Conservation (phyloP, 2,888 invertebrate species). For the Pycnomerus fuliginosus region DNA sequence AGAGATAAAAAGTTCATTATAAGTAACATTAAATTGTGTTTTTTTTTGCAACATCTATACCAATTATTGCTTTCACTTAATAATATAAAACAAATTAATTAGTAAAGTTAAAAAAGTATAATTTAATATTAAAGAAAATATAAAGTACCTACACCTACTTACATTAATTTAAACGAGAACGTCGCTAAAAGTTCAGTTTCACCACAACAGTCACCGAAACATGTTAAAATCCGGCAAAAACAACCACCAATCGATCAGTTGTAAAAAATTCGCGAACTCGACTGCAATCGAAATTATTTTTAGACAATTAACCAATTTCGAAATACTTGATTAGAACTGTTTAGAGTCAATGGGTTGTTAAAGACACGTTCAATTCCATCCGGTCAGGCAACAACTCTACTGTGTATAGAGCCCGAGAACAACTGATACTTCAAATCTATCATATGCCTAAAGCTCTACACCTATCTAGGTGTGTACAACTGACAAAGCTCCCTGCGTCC, state of each 20-base stretch:
- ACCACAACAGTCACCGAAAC: no score
- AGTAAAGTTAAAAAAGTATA: no score
- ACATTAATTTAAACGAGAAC: no score
- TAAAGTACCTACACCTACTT: no score
- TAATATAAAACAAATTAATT: no score
- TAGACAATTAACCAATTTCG: constrained; percentile 44
- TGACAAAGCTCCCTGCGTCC: constrained; percentile 36
- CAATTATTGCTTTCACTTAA: no score
- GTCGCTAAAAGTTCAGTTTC: no score
- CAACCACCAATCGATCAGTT: background rate
- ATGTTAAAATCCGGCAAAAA: background rate
- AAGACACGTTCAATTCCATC: constrained; percentile 26
- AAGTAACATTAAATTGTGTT: no score
- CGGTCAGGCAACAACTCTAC: constrained; percentile 24
- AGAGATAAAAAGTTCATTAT: no score
- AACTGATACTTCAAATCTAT: constrained; percentile 46
- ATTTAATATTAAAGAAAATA: no score
- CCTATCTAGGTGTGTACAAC: constrained; percentile 51
- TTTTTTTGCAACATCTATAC: no score
- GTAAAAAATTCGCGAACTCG: no score
- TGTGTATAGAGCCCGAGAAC: constrained; percentile 33
- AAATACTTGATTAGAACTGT: constrained; percentile 41
- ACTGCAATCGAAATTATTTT: constrained; percentile 39
- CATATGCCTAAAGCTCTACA: constrained; percentile 39
- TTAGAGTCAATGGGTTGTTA: constrained; percentile 39